Conservation (phyloP, 2,888 invertebrate genomes). For the Eugnorisma glareosa region DNA sequence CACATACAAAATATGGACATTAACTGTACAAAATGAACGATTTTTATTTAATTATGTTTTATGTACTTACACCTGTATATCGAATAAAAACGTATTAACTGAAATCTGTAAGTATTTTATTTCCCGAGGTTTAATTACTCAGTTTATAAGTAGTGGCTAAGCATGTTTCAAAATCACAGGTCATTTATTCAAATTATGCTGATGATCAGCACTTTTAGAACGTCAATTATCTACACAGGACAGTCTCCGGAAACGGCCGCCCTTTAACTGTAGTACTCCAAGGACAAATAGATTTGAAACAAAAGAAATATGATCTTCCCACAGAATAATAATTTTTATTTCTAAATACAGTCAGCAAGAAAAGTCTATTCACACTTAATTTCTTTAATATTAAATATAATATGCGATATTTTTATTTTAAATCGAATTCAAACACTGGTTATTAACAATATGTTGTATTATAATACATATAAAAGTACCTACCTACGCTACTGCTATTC, state of each 20-base stretch:
- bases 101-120: background rate
- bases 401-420: no score
- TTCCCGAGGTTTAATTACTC: background rate
- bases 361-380: no score
- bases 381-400: no score
- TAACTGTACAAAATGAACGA: background rate
- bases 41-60: background rate
- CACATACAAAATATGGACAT: background rate
- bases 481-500: no score
- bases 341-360: background rate
- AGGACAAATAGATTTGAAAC: background rate
- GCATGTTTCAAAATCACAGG: no score
- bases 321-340: background rate
- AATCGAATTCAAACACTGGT: no score
- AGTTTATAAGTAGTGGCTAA: background rate
- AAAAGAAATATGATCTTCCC: background rate
- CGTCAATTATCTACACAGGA: no score
- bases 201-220: no score
- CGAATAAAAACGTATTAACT: background rate
- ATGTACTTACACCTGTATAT: background rate
- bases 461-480: no score
- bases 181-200: no score
- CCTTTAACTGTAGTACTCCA: background rate
- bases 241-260: no score
- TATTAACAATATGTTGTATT: no score